Base-by-base conservation (phyloP, 2,888 invertebrate species). In the Augochlorella aurata region DNA sequence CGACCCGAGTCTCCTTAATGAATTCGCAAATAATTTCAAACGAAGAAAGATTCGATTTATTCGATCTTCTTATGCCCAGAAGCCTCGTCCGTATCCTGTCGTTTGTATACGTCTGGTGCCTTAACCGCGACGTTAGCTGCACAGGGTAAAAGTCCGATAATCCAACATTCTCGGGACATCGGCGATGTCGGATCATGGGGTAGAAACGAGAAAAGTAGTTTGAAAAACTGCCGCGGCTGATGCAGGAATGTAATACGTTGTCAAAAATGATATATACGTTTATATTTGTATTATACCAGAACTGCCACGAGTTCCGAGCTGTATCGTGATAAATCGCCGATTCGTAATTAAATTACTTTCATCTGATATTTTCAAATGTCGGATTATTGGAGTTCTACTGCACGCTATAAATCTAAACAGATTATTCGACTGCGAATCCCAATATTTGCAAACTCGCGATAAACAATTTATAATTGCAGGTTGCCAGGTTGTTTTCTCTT, bases 241-340 rank as follows among this genome's bases (percentile, higher is more conserved):
- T 58, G 14, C 58, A 7, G 58, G 58, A 58, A 58, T 58, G 58
- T 58, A 58, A 58, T 58, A 24, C 24, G 21, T 58, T 58, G 58
- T 58, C 58, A 58, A 24, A 58, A 58, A 58, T 58, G 58, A 58
- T 58, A 24, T 58, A 24, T 58, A 14, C 58, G 24, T 58, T 58
- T 58, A 58, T 58, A 58, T 58, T 58, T 14, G 24, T 58, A 58
- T 58, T 58, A 58, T 14, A 14, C 24, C 14, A 24, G 58, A 24
- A 24, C 14, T 24, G 58, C 24, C 24, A 12, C 21, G 21, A 24
- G 58, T 58, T 24, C 24, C 21, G 38, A 38, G 38, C 44, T 7
- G 10, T 45, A 61, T 74, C 12, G 58, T 58, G 24, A 58, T 58
- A 24, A 58, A 58, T 24, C 14, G 58, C 58, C 24, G 58, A 24